Percentiles rank a stretch among this genome's conserved stretches.
These are phyloP conservation scores for Tursiops truncatus DNA, from an alignment of 2,113 vertebrate genomes.

Conservation along the genomic window DNA sequence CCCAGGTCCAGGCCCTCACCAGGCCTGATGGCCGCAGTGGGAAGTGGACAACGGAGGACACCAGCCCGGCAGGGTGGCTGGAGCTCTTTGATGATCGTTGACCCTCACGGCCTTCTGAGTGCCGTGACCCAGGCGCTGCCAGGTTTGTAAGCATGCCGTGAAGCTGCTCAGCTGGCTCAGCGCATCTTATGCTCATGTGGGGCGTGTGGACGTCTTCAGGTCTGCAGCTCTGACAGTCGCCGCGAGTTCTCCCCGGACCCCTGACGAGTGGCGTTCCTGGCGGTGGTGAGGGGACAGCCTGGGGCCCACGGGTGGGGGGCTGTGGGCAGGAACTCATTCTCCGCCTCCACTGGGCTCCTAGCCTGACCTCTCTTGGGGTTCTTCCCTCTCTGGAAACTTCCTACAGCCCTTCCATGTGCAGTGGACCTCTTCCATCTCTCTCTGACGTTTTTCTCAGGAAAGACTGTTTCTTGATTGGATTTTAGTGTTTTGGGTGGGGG, in stretches of 20 bases:
- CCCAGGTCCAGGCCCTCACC: neutral
- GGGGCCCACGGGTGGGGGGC: neutral
- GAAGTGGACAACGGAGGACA: fast-evolving
- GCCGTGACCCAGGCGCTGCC: fast-evolving
- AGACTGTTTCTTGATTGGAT: neutral
- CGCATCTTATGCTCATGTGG: fast-evolving
- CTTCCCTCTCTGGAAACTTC: neutral
- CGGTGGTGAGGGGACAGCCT: neutral
- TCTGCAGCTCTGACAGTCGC: too few species aligned
- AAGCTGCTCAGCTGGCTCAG: neutral
- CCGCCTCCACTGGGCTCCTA: fast-evolving
- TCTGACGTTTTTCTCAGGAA: neutral
- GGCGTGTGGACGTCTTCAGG: fast-evolving
- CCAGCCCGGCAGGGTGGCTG: neutral
- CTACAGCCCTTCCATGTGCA: neutral
- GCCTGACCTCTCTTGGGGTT: neutral
- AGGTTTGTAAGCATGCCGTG: fast-evolving
- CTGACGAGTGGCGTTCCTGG: neutral
- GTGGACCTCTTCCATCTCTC: neutral
- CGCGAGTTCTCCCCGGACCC: neutral
- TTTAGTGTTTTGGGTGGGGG: neutral
- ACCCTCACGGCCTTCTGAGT: fast-evolving
- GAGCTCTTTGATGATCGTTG: neutral
- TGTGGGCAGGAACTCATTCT: too few species aligned
- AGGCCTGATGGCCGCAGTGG: fast-evolving